A percentile compares a stretch with the other conserved stretches of the same genome.
Evolutionary conservation across 1,140 invertebrate genomes (phyloP).

Genomic region (Orchesella cincta): DNA sequence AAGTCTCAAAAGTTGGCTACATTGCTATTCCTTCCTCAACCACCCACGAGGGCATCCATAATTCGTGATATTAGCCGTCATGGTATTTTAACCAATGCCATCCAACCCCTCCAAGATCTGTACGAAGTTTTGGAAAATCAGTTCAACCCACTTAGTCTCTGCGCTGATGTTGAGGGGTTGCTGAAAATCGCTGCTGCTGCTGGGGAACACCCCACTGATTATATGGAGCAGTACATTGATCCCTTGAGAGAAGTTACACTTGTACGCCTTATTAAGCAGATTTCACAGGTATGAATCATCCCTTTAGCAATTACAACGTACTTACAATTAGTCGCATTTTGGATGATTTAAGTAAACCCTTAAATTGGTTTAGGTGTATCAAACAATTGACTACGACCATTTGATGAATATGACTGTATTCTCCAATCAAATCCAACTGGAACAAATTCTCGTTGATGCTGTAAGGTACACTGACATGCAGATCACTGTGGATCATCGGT

Average conservation of each 20-base stretch:
- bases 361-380: conserved; percentile 95
- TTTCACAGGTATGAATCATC: conserved; percentile 52
- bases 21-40: conserved; percentile 81
- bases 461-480: conserved; percentile 95
- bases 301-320: no score
- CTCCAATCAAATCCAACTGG: conserved; percentile 76
- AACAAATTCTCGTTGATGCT: conserved; percentile 88
- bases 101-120: conserved; percentile 84
- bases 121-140: conserved; percentile 91
- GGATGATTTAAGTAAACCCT: no score
- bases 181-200: conserved; percentile 61
- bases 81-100: conserved; percentile 82
- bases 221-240: conserved; percentile 76
- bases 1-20: conserved; percentile 90
- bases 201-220: conserved; percentile 54
- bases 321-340: no score
- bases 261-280: conserved; percentile 82
- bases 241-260: conserved; percentile 90
- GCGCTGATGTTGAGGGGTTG: conserved; percentile 72
- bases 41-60: conserved; percentile 82
- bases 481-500: conserved; percentile 79
- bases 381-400: conserved; percentile 83
- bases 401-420: conserved; percentile 86
- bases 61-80: conserved; percentile 84
- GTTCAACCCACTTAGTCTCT: conserved; percentile 90